phyloP scores from a whole-genome alignment of 2,888 invertebrate species.

The Dichetophora obliterata region DNA sequence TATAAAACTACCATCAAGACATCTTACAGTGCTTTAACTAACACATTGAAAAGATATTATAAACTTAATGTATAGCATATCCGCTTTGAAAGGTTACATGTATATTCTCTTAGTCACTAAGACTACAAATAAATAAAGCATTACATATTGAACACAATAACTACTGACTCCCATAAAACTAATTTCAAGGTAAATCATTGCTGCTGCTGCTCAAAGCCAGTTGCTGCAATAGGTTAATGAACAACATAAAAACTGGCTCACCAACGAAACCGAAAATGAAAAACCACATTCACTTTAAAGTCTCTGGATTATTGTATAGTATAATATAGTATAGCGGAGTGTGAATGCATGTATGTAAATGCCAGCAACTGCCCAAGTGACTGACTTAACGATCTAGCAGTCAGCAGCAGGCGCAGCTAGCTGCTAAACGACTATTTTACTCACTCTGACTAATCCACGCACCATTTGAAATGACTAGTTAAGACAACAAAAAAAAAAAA shows the following conservation, averaged over 20 bases:
- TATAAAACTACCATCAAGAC: too few relatives aligned
- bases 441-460: slow-evolving; percentile 1
- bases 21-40: too few relatives aligned
- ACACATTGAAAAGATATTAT: too few relatives aligned
- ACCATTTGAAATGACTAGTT: slow-evolving; percentile 18
- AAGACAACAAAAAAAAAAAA: neutral
- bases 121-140: neutral
- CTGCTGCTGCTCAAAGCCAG: slow-evolving; percentile 2
- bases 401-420: neutral
- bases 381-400: slow-evolving; percentile 23
- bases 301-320: neutral
- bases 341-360: slow-evolving; percentile 12
- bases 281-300: slow-evolving; percentile 48
- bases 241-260: slow-evolving; percentile 25
- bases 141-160: neutral
- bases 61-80: neutral
- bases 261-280: slow-evolving; percentile 44
- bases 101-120: neutral
- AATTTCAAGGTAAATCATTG: slow-evolving; percentile 20
- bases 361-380: slow-evolving; percentile 36
- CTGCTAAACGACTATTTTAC: neutral
- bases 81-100: slow-evolving; percentile 11
- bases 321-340: neutral
- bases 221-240: slow-evolving; percentile 28
- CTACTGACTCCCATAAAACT: slow-evolving; percentile 1